Percentiles rank a stretch among this genome's conserved stretches.
Conservation (phyloP, 2,888 invertebrate genomes). For the Antheraea assamensis region DNA sequence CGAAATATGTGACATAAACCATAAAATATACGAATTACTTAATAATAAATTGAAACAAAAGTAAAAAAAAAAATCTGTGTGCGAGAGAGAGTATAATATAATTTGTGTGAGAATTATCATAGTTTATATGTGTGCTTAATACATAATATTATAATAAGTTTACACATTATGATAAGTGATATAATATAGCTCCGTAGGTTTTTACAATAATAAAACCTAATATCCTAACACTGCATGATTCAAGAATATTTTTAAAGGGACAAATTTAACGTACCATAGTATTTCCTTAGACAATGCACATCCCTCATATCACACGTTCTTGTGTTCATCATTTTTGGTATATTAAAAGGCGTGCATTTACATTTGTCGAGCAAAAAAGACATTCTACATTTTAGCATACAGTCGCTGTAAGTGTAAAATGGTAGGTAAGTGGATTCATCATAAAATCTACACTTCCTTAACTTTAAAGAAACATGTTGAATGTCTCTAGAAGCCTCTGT, state of each 20-base stretch:
- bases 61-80: no score
- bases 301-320: slow-evolving; percentile 78
- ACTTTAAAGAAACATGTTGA: slow-evolving; percentile 61
- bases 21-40: no score
- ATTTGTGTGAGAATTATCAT: no score
- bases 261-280: slow-evolving; percentile 57
- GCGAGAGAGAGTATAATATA: no score
- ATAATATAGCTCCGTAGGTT: background rate
- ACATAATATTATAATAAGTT: no score
- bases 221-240: background rate
- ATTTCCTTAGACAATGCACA: slow-evolving; percentile 70
- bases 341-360: slow-evolving; percentile 82
- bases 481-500: slow-evolving; percentile 75
- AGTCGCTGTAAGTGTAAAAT: slow-evolving; percentile 82
- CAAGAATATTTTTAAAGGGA: background rate
- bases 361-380: slow-evolving; percentile 75
- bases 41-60: no score
- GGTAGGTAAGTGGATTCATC: slow-evolving; percentile 73
- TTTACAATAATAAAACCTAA: no score
- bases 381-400: slow-evolving; percentile 81
- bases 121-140: no score
- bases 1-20: no score
- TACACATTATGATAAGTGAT: no score
- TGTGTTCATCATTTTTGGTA: slow-evolving; percentile 64
- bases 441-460: slow-evolving; percentile 82